Evolutionary conservation across 2,888 invertebrate species (phyloP).

Genomic region (Sphaerophoria taeniata): DNA sequence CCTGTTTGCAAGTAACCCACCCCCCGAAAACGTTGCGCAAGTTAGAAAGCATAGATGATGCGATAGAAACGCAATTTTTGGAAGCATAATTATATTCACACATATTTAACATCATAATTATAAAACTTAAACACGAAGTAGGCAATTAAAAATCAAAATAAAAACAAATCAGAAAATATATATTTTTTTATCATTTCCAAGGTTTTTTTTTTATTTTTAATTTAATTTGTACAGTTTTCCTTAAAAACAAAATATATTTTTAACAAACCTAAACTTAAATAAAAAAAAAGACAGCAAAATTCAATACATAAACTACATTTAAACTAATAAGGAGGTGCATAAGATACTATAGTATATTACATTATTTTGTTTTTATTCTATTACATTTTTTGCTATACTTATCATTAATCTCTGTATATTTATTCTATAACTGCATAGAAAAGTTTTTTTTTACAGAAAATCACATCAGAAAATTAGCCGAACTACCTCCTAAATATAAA

Average conservation of each 20-base stretch:
- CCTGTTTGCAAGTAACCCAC: slow-evolving; percentile 29
- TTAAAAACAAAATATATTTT: slow-evolving; percentile 2
- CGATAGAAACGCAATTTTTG: background rate
- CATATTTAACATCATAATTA: slow-evolving; percentile 39
- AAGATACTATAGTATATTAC: slow-evolving; percentile 54
- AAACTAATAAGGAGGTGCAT: slow-evolving; percentile 69
- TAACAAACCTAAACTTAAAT: slow-evolving; percentile 4
- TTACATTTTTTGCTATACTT: background rate
- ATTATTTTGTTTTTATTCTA: slow-evolving; percentile 19
- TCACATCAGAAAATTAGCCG: slow-evolving; percentile 68
- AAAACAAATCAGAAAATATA: slow-evolving; percentile 29
- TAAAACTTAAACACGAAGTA: slow-evolving; percentile 36
- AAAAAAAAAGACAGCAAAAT: slow-evolving; percentile 35
- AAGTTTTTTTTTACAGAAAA: slow-evolving; percentile 47
- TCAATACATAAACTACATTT: slow-evolving; percentile 43
- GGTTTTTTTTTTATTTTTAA: background rate
- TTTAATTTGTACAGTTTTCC: slow-evolving; percentile 44
- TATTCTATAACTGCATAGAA: slow-evolving; percentile 22
- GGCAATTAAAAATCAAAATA: slow-evolving; percentile 55
- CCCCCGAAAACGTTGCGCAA: slow-evolving; percentile 7
- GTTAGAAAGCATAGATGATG: background rate
- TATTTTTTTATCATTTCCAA: slow-evolving; percentile 58
- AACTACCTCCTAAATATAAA: slow-evolving; percentile 68
- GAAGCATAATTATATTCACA: slow-evolving; percentile 42
- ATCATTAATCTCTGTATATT: slow-evolving; percentile 39